phyloP scores from a whole-genome alignment of 2,888 invertebrate species.

The Blastobasis adustella region DNA sequence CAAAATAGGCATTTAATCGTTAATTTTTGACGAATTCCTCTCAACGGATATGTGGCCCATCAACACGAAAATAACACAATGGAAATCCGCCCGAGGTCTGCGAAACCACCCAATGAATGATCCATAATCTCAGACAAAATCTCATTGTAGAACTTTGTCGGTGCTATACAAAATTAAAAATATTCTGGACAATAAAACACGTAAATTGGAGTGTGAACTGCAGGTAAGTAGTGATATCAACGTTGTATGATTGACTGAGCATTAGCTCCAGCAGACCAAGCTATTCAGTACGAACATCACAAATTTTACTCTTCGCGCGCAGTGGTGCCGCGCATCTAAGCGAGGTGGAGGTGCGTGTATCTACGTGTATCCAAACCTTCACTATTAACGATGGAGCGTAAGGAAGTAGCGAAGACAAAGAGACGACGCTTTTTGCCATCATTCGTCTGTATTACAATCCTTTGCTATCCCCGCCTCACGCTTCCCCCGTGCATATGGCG shows the following conservation, averaged over 20 bases:
- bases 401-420: not conserved
- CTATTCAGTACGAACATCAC: not conserved
- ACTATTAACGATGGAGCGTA: not conserved
- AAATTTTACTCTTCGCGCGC: not conserved
- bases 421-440: too few species aligned
- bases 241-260: conserved; percentile 1
- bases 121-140: not conserved
- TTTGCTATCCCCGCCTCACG: too few species aligned
- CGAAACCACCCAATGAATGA: not conserved
- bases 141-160: not conserved
- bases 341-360: conserved; percentile 5
- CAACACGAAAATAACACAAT: not conserved
- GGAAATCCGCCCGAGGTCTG: not conserved
- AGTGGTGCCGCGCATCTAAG: not conserved
- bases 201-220: conserved; percentile 2
- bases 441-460: too few species aligned
- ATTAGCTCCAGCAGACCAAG: not conserved
- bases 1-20: not conserved
- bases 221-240: not conserved
- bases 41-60: not conserved
- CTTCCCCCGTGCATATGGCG: too few species aligned
- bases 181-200: conserved; percentile 1
- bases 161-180: conserved; percentile 1
- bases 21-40: not conserved
- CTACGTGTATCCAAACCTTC: not conserved